Base-by-base conservation (phyloP, 2,888 invertebrate genomes). In the Agriopis leucophaearia region DNA sequence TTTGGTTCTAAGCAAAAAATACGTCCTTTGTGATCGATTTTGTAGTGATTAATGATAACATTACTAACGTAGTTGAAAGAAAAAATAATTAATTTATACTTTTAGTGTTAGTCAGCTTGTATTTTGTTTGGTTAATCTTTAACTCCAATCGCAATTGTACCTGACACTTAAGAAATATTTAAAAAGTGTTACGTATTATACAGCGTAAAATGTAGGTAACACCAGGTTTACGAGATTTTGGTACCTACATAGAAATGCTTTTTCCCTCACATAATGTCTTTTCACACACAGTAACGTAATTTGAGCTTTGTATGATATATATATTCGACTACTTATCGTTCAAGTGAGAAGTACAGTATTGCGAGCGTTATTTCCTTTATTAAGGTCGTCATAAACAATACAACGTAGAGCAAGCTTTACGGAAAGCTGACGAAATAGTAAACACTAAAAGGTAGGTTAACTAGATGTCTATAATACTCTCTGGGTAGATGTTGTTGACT, bases 371-470 rank as follows among this genome's bases (percentile, higher is more conserved):
- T 67, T 64, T 66, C 50, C 42, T 42, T 50, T 58, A 63, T 56
- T 57, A 63, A 69, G 57, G 52, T 57, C 54, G 61, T 48, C 40
- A 15, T 64, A 65, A 55, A 56, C 54, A 69, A 64, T 64, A 69
- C 56, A 42, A 56, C 48, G 44, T 61, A 57, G 38, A 64, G 44
- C 55, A 15, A 57, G 45, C 47, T 52, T 36, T 44, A 62, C 9
- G 56, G 15, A 52, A 45, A 55, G 57, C 62, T 67, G 54, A 64
- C 48, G 58, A 66, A 70, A 72, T 60, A 44, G 64, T 62, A 66
- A 69, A 74, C 64, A 67, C 44, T 64, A 64, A 69, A 74, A 60
- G 56, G 66, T 68, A 59, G 66, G 64, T 57, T 66, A 64, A 72
- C 64, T 59, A 58, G 18, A 56, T 18, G 59, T 16, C 54, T 52